Evolutionary conservation across 1,140 invertebrate species (phyloP), one percentile per base, ranked within the genome.

Genomic region (Anthonomus grandis): DNA sequence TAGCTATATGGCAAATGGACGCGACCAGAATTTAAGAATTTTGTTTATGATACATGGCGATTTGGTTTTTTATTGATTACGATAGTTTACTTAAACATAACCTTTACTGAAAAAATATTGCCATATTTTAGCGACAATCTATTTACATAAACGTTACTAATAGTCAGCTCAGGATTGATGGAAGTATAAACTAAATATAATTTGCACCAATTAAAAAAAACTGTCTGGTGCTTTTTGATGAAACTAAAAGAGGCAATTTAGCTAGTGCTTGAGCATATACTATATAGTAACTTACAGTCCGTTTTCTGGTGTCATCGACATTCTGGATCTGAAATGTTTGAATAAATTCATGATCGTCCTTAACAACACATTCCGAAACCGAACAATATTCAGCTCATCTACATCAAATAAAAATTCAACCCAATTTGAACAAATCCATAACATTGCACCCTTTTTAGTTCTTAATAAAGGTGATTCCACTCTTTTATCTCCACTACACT

Each of bases 1-100:
- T 72, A 71, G 70, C 69, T 70, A 70, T 64, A 42, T 23, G 42
- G 68, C 69, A 67, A 69, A 13, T 12, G 6, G 36, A 41, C 21
- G 17, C 10, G 34, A 24, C 10, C 45, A n/a, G 9, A n/a, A n/a
- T n/a, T n/a, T n/a, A n/a, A n/a, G n/a, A n/a, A n/a, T n/a, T n/a
- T n/a, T n/a, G n/a, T n/a, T n/a, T n/a, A n/a, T n/a, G n/a, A n/a
- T n/a, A n/a, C n/a, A n/a, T n/a, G n/a, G n/a, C n/a, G n/a, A n/a
- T n/a, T n/a, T n/a, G n/a, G n/a, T n/a, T 31, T 31, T 31, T 31
- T 9, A 47, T 22, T 31, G 27, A 31, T 31, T 31, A 8, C 27
- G 6, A 31, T 31, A n/a, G n/a, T n/a, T n/a, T n/a, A n/a, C n/a
- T n/a, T n/a, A n/a, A n/a, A n/a, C n/a, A n/a, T n/a, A n/a, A n/a